phyloP scores from a whole-genome alignment of 2,797 vertebrate genomes.

The Halcyon leucocephala region DNA sequence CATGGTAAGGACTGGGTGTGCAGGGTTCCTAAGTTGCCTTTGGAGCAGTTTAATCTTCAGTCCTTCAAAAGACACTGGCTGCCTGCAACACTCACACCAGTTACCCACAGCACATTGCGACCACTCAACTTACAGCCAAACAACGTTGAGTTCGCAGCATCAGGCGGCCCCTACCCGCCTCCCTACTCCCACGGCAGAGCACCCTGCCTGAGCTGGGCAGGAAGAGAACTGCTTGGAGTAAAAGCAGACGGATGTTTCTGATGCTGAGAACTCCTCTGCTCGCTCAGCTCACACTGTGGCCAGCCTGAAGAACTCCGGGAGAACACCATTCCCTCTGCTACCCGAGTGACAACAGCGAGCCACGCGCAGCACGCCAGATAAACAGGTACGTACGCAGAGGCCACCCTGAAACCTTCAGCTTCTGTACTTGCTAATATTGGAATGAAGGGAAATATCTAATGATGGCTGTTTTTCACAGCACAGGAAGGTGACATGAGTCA shows the following conservation, averaged over 20 bases:
- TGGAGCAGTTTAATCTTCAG: neutral
- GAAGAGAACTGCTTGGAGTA: neutral
- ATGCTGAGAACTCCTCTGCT: neutral
- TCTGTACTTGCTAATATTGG: neutral
- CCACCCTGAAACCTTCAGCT: neutral
- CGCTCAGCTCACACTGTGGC: neutral
- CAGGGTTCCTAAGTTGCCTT: neutral
- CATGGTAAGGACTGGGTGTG: neutral
- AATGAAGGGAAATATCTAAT: neutral
- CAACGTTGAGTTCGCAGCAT: accelerated
- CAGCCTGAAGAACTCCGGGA: neutral
- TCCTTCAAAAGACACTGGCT: neutral
- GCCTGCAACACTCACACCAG: accelerated
- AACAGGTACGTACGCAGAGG: accelerated
- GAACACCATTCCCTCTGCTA: accelerated
- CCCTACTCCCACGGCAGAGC: no score
- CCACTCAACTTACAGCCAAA: neutral
- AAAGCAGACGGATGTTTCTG: neutral
- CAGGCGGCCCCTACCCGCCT: neutral
- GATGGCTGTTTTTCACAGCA: no score
- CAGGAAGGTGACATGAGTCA: accelerated
- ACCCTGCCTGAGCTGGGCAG: accelerated
- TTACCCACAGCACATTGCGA: neutral
- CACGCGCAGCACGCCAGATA: accelerated
- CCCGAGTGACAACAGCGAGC: no score